Conservation (phyloP, 2,113 vertebrate genomes). For the Hepsetus odoe region DNA sequence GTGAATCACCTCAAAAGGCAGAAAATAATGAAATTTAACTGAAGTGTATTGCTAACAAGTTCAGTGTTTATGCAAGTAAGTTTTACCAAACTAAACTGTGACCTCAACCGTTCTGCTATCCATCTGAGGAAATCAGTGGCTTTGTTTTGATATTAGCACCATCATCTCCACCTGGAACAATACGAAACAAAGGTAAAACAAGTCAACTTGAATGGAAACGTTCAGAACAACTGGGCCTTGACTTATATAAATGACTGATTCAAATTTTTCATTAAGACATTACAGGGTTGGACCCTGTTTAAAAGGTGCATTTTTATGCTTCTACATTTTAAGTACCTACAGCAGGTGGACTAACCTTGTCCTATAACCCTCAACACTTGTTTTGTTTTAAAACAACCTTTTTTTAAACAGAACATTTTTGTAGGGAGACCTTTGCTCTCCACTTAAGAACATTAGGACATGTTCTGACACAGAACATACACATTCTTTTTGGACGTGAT, state of each 20-base stretch:
- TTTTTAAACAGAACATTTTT: conserved; percentile 60
- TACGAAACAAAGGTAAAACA: conserved; percentile 1
- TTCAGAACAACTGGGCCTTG: conserved; percentile 12
- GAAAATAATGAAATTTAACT: background rate
- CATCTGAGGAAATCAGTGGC: background rate
- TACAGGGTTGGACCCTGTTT: conserved; percentile 50
- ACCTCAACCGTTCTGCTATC: background rate
- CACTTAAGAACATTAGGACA: conserved; percentile 74
- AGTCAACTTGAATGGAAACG: conserved; percentile 39
- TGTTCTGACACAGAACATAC: conserved; percentile 83
- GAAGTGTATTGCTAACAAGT: background rate
- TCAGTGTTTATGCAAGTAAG: background rate
- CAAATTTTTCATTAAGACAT: conserved; percentile 51
- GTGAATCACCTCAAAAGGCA: background rate
- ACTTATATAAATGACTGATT: conserved; percentile 42
- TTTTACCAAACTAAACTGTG: background rate
- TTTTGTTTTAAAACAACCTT: conserved; percentile 40
- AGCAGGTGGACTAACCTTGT: conserved; percentile 48
- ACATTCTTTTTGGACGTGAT: conserved; percentile 61
- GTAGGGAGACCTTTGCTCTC: conserved; percentile 60
- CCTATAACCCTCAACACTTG: conserved; percentile 19
- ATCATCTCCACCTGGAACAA: conserved; percentile 3
- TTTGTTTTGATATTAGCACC: conserved; percentile 7
- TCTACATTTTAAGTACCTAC: conserved; percentile 62
- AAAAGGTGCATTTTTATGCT: conserved; percentile 57